Base-by-base conservation (phyloP, 2,113 vertebrate genomes). In the Elephas maximus region DNA sequence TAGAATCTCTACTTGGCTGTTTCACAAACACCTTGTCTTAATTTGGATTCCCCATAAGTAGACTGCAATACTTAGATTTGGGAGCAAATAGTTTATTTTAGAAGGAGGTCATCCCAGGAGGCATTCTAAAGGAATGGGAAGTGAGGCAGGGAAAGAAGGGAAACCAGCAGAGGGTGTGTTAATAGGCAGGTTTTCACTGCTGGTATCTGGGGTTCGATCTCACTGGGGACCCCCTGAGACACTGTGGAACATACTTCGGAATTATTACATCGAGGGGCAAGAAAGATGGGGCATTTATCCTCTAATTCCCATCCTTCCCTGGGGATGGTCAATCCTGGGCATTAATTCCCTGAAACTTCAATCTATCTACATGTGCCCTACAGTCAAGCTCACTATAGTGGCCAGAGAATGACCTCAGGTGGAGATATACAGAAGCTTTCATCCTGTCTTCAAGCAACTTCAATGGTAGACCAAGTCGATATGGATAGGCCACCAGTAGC, bases 301-400 rank as follows among this genome's bases (percentile, higher is more conserved):
- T 10, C 78, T n/a, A 60, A 12, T 53, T 90, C 33, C 48, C 20
- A 5, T 17, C 41, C 8, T 60, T 67, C 23, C 41, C 23, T 62
- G 15, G 63, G 2, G 41, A 21, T 53, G 74, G 15, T 69, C 82
- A 45, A 2, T 83, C 12, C 26, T 37, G 60, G 74, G 71, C 60
- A 53, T 82, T 81, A 81, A 23, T 28, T 76, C 60, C 26, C n/a
- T 90, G 67, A n/a, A 93, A 76, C 37, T 94, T 51, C 28, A 51
- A 2, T 53, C 73, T 96, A 83, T 80, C 78, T 69, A 45, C 51
- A 20, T 60, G 17, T 53, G 14, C 30, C n/a, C 71, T 86, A 7
- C 30, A 84, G 33, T 14, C 6, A 90, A 83, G 9, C 41, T 88
- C 41, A 93, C 7, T 21, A 15, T 90, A 53, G 33, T 87, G 79